Base-by-base conservation (phyloP, 2,888 invertebrate genomes). In the Cosmia trapezina region DNA sequence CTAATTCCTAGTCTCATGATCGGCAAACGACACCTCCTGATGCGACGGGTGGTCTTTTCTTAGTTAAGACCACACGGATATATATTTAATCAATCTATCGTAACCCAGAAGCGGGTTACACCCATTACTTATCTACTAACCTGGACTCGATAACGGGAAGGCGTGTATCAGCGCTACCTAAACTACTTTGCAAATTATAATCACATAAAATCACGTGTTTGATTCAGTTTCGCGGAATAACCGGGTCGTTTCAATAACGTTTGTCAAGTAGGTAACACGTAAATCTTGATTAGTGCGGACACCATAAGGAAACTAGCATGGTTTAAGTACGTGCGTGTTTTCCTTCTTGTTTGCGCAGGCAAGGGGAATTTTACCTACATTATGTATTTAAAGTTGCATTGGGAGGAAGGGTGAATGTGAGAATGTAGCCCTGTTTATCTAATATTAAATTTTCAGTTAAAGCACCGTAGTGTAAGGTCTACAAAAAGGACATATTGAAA, bases 141-240 rank as follows among this genome's bases (percentile, higher is more conserved):
- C 77, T 81, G 81, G 81, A 70, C 83, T 76, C 68, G 60, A 76
- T 81, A 81, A 81, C 76, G 77, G 68, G 81, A 57, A 83, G 76
- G 77, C 66, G 61, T 62, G 43, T 60, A 64, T 47, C 60, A 43
- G 37, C 70, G 53, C 74, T 54, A 80, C 70, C 80, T 70, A 77
- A 78, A 80, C 76, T 67, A 80, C 79, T 87, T 86, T 66, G 77
- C 71, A 83, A 85, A 77, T 81, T 76, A 80, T 80, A 74, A 85
- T 80, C 66, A 65, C 59, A 74, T 87, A 82, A 85, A 84, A 87
- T 89, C 91, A 90, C 90, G 91, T 91, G 88, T 85, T 78, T 83
- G 86, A 87, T 88, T 89, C 85, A 89, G 90, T 91, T 91, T 91
- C 90, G 89, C 84, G 82, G 90, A 90, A 91, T 84, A 88, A 86